Evolutionary conservation across 2,113 vertebrate species (phyloP).

Genomic region (Galbula dea): DNA sequence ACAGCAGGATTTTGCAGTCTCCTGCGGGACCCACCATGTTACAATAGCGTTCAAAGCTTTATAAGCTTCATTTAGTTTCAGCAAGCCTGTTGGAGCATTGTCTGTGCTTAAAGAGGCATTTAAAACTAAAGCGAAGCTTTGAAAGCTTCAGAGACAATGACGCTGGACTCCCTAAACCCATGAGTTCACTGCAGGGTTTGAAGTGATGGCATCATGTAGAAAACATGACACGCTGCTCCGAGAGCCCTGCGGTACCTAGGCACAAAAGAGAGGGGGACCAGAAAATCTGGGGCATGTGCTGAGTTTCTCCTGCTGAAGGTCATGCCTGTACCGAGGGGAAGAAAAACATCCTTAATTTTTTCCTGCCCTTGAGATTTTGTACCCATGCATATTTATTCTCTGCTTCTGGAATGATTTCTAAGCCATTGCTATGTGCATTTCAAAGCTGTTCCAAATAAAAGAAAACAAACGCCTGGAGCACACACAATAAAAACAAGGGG

Average conservation of each 20-base stretch:
- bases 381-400: background rate
- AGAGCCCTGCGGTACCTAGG: background rate
- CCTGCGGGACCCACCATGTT: conserved; percentile 33
- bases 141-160: conserved; percentile 58
- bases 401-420: background rate
- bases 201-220: conserved; percentile 46
- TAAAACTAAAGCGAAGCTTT: conserved; percentile 56
- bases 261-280: background rate
- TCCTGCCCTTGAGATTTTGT: background rate
- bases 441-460: background rate
- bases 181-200: conserved; percentile 19
- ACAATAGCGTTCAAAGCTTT: conserved; percentile 62
- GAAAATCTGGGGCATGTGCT: background rate
- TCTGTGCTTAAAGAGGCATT: conserved; percentile 65
- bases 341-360: background rate
- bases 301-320: background rate
- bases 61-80: conserved; percentile 66
- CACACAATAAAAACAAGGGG: background rate
- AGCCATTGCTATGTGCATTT: background rate
- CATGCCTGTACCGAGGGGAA: background rate
- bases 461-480: background rate
- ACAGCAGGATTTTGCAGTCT: conserved; percentile 57
- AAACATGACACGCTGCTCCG: conserved; percentile 35
- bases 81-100: conserved; percentile 50
- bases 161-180: conserved; percentile 27